Conservation (phyloP, 2,797 vertebrate species). For the Eleutherodactylus coqui region DNA sequence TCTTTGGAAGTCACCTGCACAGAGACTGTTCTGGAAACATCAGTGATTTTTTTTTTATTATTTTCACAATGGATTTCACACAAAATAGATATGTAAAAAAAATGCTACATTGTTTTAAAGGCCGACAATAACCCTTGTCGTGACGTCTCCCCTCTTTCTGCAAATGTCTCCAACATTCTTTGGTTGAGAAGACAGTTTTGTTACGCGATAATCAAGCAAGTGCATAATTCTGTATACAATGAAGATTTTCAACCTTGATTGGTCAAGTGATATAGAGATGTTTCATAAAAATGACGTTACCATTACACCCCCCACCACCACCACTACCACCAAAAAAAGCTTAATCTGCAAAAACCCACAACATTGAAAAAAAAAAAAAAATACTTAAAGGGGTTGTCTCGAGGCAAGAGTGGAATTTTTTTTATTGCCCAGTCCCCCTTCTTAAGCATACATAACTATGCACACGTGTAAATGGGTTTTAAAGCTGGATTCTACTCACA, state of each 20-base stretch:
- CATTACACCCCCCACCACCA: not conserved
- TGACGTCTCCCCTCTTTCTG: not conserved
- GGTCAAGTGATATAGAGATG: not conserved
- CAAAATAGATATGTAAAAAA: conserved; percentile 48
- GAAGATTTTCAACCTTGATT: not conserved
- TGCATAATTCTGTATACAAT: not conserved
- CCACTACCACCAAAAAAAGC: not conserved
- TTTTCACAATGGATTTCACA: conserved; percentile 54
- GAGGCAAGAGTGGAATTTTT: no score
- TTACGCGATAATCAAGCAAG: not conserved
- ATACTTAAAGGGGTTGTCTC: no score
- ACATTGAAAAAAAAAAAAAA: not conserved
- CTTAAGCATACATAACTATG: no score
- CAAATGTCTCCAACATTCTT: conserved; percentile 11
- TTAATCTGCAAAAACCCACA: not conserved
- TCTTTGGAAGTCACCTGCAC: not conserved
- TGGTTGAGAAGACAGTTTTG: conserved; percentile 5
- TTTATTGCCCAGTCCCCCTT: no score
- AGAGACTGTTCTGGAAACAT: conserved; percentile 28
- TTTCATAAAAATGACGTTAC: conserved; percentile 4
- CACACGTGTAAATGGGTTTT: no score
- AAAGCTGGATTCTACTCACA: no score
- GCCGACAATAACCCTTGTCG: conserved; percentile 25
- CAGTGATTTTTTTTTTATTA: conserved; percentile 55
- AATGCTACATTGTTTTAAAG: conserved; percentile 44